Base-by-base conservation (phyloP, 1,140 invertebrate species). In the Camponotus pennsylvanicus region DNA sequence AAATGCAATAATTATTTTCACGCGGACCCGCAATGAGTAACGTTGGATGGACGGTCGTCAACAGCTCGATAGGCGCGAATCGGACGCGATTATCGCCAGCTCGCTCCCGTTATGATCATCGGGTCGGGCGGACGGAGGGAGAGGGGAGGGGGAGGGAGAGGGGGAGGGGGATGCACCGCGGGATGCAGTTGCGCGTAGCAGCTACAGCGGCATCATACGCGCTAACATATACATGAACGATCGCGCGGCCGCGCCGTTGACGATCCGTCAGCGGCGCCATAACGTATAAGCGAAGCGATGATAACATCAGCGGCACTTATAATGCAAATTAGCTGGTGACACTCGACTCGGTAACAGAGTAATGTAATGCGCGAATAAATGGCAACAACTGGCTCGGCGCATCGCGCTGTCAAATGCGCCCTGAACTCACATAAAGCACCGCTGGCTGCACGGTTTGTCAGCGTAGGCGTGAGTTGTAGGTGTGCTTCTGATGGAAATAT, bases 401-500 rank as follows among this genome's bases (percentile, higher is more conserved):
- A 86, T 90, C 71, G 86, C 91, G 87, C 91, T 95, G 94, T 95
- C 93, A 95, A 95, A 95, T 93, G 90, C 94, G 92, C 90, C 89
- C 93, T 91, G 91, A 94, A 95, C 93, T 95, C 94, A 91, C 94
- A 94, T 95, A 95, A 95, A 95, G 91, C 93, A 93, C 91, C 88
- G 93, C 89, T 90, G 90, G 90, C 85, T 87, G 90, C 92, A 86
- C 86, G 86, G 82, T 89, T 91, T 86, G 91, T 92, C 90, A 86
- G 90, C 93, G 94, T 94, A 93, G 94, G 94, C 94, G 94, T 95
- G 94, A 95, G 92, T 94, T 94, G 94, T 94, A 93, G 93, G 93
- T 93, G 93, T 95, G 95, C 93, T 95, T 95, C 93, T 95, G 95
- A 95, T 95, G 94, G 95, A 95, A 95, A 95, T 95, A 95, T 95